Percentiles rank a stretch among this genome's conserved stretches.
Conservation (phyloP, 2,797 vertebrate genomes). For the Acanthurus lineatus region DNA sequence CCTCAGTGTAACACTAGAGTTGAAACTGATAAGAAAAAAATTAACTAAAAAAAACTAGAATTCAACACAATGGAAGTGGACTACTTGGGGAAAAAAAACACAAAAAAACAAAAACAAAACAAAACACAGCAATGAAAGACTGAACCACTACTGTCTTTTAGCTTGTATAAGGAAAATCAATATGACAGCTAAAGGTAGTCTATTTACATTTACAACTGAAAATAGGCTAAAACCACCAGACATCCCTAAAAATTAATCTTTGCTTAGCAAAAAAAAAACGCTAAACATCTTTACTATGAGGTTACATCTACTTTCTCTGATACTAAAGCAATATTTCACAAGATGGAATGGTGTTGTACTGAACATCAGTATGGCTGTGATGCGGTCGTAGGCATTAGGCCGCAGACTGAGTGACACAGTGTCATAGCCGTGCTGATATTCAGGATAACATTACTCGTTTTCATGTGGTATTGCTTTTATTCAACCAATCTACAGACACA, state of each 20-base stretch:
- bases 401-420: no score
- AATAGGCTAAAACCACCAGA: conserved; percentile 44
- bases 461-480: no score
- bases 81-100: conserved; percentile 21
- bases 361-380: no score
- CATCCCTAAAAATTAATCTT: conserved; percentile 41
- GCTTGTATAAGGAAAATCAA: conserved; percentile 39
- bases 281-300: no score
- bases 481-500: no score
- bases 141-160: conserved; percentile 35
- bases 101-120: background rate
- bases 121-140: no score
- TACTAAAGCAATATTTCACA: no score
- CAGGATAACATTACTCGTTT: no score
- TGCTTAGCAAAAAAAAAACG: conserved; percentile 23
- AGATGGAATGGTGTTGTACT: no score
- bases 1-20: conserved; percentile 15
- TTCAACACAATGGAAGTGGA: conserved; percentile 22
- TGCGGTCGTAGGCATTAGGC: no score
- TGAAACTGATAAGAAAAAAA: conserved; percentile 30
- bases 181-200: conserved; percentile 21
- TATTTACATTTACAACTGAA: conserved; percentile 49
- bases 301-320: no score
- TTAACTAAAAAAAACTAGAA: conserved; percentile 13
- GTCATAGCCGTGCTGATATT: no score